Evolutionary conservation across 2,797 vertebrate species (phyloP).

Genomic region (Rhinoraja longicauda): DNA sequence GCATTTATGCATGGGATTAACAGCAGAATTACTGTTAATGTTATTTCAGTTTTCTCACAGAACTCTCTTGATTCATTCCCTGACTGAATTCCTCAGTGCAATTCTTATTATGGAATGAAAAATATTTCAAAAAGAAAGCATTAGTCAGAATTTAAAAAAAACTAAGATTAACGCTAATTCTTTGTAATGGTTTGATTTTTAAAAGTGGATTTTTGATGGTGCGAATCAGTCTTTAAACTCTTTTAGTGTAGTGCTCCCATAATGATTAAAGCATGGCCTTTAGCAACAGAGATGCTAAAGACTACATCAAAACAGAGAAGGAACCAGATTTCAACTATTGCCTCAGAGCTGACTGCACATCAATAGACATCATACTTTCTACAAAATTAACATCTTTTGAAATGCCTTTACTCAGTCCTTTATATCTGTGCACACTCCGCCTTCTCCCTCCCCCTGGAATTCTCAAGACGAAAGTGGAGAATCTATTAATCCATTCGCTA

Average conservation of each 20-base stretch:
- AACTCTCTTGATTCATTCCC: not conserved
- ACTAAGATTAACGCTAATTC: not conserved
- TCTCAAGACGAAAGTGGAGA: slow-evolving; percentile 3
- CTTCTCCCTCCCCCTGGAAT: not conserved
- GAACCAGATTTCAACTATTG: not conserved
- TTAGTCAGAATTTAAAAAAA: not conserved
- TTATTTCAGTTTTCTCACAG: not conserved
- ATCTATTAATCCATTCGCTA: not conserved
- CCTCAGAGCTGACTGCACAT: not conserved
- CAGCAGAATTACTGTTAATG: not conserved
- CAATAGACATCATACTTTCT: slow-evolving; percentile 20
- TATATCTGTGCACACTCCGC: not conserved
- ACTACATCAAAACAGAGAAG: slow-evolving; percentile 27
- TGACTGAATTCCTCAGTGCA: not conserved
- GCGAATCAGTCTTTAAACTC: slow-evolving; percentile 14
- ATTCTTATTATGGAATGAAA: not conserved
- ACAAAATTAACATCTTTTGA: slow-evolving; percentile 34
- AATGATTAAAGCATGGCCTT: slow-evolving; percentile 30
- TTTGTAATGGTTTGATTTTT: slow-evolving; percentile 22
- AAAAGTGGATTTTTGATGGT: slow-evolving; percentile 10
- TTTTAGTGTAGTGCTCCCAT: not conserved
- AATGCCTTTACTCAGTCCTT: slow-evolving; percentile 26
- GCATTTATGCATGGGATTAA: not conserved
- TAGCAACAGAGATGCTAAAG: slow-evolving; percentile 20
- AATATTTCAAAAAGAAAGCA: not conserved